Conservation (phyloP, 2,888 invertebrate species). For the Allygus modestus region DNA sequence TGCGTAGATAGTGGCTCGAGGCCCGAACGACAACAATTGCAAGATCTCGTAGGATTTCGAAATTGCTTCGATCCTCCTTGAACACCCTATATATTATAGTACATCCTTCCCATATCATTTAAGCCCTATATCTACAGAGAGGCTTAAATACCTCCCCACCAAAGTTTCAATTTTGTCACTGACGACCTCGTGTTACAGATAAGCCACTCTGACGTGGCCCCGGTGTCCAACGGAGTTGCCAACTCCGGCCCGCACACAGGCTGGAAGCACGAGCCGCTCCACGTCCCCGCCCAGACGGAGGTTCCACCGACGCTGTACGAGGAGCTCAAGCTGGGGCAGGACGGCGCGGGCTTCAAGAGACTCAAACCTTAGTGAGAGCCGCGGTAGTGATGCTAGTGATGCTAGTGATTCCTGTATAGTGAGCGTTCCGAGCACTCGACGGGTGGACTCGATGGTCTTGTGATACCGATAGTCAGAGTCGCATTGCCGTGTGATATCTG, state of each 20-base stretch:
- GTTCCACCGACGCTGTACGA: conserved; percentile 89
- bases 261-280: conserved; percentile 84
- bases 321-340: conserved; percentile 88
- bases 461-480: neutral
- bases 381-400: conserved; percentile 17
- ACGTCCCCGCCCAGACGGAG: conserved; percentile 79
- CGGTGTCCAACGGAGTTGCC: conserved; percentile 29
- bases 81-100: too few species aligned
- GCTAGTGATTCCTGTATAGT: too few species aligned
- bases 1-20: too few species aligned
- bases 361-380: conserved; percentile 81
- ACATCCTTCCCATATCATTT: too few species aligned
- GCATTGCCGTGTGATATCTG: conserved; percentile 41
- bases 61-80: too few species aligned
- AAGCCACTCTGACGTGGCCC: conserved; percentile 49
- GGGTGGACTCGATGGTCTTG: neutral
- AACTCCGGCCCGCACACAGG: conserved; percentile 72
- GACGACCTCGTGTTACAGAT: conserved; percentile 62
- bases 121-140: too few species aligned
- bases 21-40: too few species aligned
- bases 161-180: too few species aligned
- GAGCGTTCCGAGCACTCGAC: conserved; percentile 29
- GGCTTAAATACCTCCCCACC: too few species aligned
- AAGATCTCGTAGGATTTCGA: too few species aligned
- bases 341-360: conserved; percentile 89